Base-by-base conservation (phyloP, 35 echinoderm and acorn worm species). In the Ptychodera flava region DNA sequence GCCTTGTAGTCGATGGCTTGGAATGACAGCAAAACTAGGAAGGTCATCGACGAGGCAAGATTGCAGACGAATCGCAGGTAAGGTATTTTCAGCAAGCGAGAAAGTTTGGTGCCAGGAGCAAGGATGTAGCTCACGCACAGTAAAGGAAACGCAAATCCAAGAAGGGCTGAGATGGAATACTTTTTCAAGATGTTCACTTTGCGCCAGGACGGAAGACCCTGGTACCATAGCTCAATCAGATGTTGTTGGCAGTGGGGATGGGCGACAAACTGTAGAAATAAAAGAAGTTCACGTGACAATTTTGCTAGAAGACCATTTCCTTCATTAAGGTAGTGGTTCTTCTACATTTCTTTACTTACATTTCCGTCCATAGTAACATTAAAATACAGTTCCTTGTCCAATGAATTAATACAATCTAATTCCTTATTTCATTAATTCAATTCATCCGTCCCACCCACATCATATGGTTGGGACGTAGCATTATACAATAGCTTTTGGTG, bases 231-330 rank as follows among this genome's bases (percentile, higher is more conserved):
- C 83, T 99, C 96, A 31, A 99, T 99, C 88, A 99, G 64, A 36
- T 90, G 87, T 82, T 99, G 96, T 45, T 99, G 96, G 30, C 96
- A 99, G 82, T 99, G 96, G 84, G 96, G 90, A 84, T 99, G 96
- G 14, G 96, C 96, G 15, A 99, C 92, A 81, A 99, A 99, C 96
- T 99, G 88, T 31, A 88, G 90, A 79, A 35, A 16, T 28, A 35
- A 81, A 86, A 22, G 77, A n/a, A n/a, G n/a, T n/a, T n/a, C n/a
- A n/a, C n/a, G n/a, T n/a, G n/a, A n/a, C n/a, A n/a, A n/a, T n/a
- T n/a, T n/a, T n/a, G n/a, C n/a, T n/a, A n/a, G n/a, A n/a, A n/a
- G n/a, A n/a, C n/a, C n/a, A n/a, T n/a, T n/a, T n/a, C n/a, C n/a
- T n/a, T n/a, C n/a, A n/a, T n/a, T n/a, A n/a, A n/a, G n/a, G n/a